These are phyloP conservation scores for Australoheros facetus DNA, from an alignment of 2,797 vertebrate species.

Conservation along the genomic window DNA sequence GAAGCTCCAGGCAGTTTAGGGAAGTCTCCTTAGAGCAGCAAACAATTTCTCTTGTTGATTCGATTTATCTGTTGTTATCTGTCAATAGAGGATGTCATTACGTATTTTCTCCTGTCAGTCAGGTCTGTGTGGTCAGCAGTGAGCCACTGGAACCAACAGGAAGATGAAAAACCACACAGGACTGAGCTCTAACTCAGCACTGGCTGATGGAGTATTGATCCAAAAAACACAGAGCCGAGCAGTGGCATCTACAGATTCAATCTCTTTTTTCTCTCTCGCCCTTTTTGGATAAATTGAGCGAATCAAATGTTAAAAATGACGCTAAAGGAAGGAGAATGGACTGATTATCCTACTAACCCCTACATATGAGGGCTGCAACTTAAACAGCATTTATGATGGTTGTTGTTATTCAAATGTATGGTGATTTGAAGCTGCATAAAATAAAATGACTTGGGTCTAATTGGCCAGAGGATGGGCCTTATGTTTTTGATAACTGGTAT, in stretches of 20 bases:
- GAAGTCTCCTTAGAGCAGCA: background rate
- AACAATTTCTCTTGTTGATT: constrained; percentile 14
- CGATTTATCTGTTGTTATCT: background rate
- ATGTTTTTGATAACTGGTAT: background rate
- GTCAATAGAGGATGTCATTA: constrained; percentile 7
- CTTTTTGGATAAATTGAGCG: constrained; percentile 22
- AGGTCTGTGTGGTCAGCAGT: constrained; percentile 3
- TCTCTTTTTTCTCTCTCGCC: background rate
- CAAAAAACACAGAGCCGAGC: constrained; percentile 16
- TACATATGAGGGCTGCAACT: background rate
- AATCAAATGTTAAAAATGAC: constrained; percentile 30
- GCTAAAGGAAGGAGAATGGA: background rate
- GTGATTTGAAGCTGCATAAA: background rate
- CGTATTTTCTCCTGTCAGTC: constrained; percentile 19
- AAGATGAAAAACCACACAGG: constrained; percentile 31
- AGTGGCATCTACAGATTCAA: constrained; percentile 31
- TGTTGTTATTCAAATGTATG: background rate
- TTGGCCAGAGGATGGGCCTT: background rate
- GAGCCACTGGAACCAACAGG: constrained; percentile 17
- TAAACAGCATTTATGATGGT: background rate
- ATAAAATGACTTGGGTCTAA: background rate
- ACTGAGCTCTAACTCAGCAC: constrained; percentile 30
- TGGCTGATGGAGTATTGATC: constrained; percentile 64
- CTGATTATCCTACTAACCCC: background rate
- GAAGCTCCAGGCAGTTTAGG: background rate